Percentiles rank a stretch among this genome's conserved stretches.
Conservation (phyloP, 2,888 invertebrate species). For the Tyria jacobaeae region DNA sequence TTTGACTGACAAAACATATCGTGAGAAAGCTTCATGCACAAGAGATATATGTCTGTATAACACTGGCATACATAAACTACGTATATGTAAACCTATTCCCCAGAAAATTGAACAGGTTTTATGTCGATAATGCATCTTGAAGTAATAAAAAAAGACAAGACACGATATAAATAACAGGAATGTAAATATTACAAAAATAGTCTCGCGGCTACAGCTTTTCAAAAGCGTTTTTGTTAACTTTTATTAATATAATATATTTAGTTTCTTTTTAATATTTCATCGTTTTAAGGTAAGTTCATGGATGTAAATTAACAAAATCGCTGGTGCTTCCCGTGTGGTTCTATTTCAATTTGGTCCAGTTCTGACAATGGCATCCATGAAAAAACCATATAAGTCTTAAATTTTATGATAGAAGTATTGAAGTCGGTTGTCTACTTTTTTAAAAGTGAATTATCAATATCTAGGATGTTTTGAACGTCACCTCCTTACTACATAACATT, state of each 20-base stretch:
- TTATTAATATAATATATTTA: background rate
- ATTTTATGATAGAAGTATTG: too few relatives aligned
- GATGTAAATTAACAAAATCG: background rate
- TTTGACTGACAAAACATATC: background rate
- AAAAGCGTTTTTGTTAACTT: background rate
- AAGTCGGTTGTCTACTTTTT: too few relatives aligned
- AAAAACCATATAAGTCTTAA: too few relatives aligned
- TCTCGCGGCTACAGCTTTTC: background rate
- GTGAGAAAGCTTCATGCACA: background rate
- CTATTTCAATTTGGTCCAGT: too few relatives aligned
- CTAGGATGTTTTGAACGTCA: too few relatives aligned
- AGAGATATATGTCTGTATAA: background rate
- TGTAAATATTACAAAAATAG: background rate
- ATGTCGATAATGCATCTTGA: background rate
- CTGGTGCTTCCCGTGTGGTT: too few relatives aligned
- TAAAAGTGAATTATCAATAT: too few relatives aligned
- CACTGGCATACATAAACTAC: too few relatives aligned
- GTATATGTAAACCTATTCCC: too few relatives aligned
- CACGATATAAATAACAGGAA: background rate
- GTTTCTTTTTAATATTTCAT: background rate
- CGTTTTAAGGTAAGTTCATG: background rate
- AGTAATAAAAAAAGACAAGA: background rate
- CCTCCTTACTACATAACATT: too few relatives aligned
- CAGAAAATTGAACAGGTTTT: background rate
- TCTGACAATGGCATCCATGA: too few relatives aligned